A percentile compares a stretch with the other conserved stretches of the same genome.
Evolutionary conservation across 2,888 invertebrate genomes (phyloP).

Genomic region (Agonopterix alstromeriana): DNA sequence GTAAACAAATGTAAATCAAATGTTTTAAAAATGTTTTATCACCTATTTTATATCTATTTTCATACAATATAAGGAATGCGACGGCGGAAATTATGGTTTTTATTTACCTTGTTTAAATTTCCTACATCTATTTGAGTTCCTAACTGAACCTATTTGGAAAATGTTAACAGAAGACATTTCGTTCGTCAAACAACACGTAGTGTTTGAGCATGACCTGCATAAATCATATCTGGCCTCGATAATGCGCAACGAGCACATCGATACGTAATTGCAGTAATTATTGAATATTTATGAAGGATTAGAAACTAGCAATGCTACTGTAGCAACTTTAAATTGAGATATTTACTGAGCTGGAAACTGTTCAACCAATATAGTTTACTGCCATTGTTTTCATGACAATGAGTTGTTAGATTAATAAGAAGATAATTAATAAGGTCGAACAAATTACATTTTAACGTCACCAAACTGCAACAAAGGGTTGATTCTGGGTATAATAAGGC

Average conservation of each 20-base stretch:
- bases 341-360: not conserved
- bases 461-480: too few relatives aligned
- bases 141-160: too few relatives aligned
- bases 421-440: too few relatives aligned
- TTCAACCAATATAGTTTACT: not conserved
- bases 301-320: slow-evolving; percentile 13
- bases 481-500: too few relatives aligned
- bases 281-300: slow-evolving; percentile 19
- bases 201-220: slow-evolving; percentile 10
- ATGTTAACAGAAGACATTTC: not conserved
- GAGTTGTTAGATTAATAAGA: too few relatives aligned
- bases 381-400: not conserved
- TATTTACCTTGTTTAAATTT: slow-evolving; percentile 21
- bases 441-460: too few relatives aligned
- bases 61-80: slow-evolving; percentile 72
- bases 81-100: slow-evolving; percentile 61
- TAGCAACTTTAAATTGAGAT: not conserved
- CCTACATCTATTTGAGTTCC: too few relatives aligned
- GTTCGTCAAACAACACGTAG: too few relatives aligned
- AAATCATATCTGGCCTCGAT: slow-evolving; percentile 20
- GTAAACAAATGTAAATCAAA: not conserved
- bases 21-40: not conserved
- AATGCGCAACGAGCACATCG: slow-evolving; percentile 1
- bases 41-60: slow-evolving; percentile 39
- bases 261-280: slow-evolving; percentile 17